Evolutionary conservation across 2,797 vertebrate genomes (phyloP), one percentile per base, ranked within the genome.

Genomic region (Salmo trutta): DNA sequence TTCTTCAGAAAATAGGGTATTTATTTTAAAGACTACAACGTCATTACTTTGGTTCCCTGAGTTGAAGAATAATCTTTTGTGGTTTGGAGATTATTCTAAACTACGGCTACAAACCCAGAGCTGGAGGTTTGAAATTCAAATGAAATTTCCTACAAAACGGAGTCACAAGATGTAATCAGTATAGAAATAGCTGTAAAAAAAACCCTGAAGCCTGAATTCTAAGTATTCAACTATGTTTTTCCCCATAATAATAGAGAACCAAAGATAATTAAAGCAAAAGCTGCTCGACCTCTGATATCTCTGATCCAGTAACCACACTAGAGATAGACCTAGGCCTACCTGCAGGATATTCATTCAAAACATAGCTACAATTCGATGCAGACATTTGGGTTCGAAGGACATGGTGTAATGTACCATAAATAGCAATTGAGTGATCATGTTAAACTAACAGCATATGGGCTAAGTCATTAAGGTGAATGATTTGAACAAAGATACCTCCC

Each of bases 221-320:
- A 85, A 83, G 82, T 85, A 91, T 84, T 75, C 66, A 72, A 56
- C n/a, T 56, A 69, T 29, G 68, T 56, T 64, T 75, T 85, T 53
- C 17, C 70, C 77, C 70, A 71, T 36, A 62, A 73, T 2, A 59
- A 21, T 16, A 52, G 10, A n/a, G 68, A 59, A 16, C 12, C 52
- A 33, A 31, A 54, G 7, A 68, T 19, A 51, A 36, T n/a, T 51
- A 2, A 10, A 51, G 41, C 67, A 19, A 51, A 70, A n/a, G 19
- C 36, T 70, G 12, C 68, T 70, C 19, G 21, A 51, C 21, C n/a
- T 52, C 21, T 53, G 71, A 72, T 27, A 53, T 51, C 1, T 21
- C 8, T 27, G 19, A 27, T 27, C 19, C 7, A 8, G 56, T 62
- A n/a, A 59, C n/a, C 56, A 27, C 51, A 72, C 51, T 16, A 15